A percentile compares a stretch with the other conserved stretches of the same genome.
Conservation (phyloP, 2,797 vertebrate species). For the Carapus acus region DNA sequence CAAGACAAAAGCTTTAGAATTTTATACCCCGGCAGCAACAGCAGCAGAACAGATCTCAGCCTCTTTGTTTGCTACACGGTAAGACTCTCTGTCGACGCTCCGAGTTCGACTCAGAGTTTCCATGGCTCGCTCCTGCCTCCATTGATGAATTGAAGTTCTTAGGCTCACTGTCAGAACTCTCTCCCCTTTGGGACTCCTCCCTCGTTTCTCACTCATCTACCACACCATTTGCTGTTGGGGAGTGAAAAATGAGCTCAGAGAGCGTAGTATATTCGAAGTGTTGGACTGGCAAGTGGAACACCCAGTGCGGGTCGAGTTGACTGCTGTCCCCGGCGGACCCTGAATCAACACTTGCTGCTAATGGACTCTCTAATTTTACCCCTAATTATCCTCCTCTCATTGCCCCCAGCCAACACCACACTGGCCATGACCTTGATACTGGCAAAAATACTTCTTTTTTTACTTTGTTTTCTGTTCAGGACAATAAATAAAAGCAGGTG, state of each 20-base stretch:
- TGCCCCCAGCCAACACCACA: conserved; percentile 58
- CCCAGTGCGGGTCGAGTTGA: conserved; percentile 55
- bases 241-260: conserved; percentile 67
- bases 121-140: conserved; percentile 47
- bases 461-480: too few species aligned
- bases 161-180: conserved; percentile 55
- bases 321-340: conserved; percentile 52
- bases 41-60: conserved; percentile 31
- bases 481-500: too few species aligned
- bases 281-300: conserved; percentile 52
- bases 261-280: conserved; percentile 37
- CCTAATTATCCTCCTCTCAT: conserved; percentile 61
- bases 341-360: conserved; percentile 67
- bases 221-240: conserved; percentile 52
- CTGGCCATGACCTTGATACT: conserved; percentile 61
- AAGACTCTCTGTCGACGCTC: conserved; percentile 29
- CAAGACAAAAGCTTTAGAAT: background rate
- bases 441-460: too few species aligned
- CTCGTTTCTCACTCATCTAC: conserved; percentile 52
- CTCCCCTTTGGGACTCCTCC: conserved; percentile 49
- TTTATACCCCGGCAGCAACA: conserved; percentile 32
- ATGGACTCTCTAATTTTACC: conserved; percentile 68
- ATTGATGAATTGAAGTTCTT: conserved; percentile 67
- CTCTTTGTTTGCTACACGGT: conserved; percentile 34
- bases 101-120: conserved; percentile 58